Conservation (phyloP, 2,113 vertebrate genomes). For the Peromyscus maniculatus region DNA sequence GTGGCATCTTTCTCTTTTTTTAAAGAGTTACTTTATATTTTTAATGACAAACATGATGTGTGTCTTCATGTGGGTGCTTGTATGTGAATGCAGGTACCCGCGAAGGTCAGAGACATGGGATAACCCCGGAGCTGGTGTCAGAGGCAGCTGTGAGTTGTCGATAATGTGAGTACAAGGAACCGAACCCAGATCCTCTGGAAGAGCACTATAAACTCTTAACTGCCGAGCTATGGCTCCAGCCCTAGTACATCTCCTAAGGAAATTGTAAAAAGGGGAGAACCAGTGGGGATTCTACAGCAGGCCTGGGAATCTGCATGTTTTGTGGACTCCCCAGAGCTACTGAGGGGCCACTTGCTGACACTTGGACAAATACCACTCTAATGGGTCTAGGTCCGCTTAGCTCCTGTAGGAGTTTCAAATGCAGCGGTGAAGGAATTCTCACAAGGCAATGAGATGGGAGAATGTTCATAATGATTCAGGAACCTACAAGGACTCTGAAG, state of each 20-base stretch:
- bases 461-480: constrained; percentile 52
- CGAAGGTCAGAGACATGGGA: neutral
- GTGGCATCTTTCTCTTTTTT: neutral
- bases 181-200: neutral
- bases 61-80: neutral
- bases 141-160: neutral
- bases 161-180: neutral
- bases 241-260: neutral
- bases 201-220: neutral
- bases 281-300: neutral
- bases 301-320: neutral
- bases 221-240: neutral
- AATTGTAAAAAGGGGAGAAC: neutral
- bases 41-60: no score
- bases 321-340: no score
- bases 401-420: neutral
- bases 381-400: neutral
- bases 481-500: constrained; percentile 45
- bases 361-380: neutral
- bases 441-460: neutral
- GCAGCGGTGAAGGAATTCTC: neutral
- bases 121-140: neutral
- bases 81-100: neutral
- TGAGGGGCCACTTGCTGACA: rapidly evolving
- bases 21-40: neutral